phyloP scores from a whole-genome alignment of 1,140 invertebrate species.

The Brachionus paranguensis region DNA sequence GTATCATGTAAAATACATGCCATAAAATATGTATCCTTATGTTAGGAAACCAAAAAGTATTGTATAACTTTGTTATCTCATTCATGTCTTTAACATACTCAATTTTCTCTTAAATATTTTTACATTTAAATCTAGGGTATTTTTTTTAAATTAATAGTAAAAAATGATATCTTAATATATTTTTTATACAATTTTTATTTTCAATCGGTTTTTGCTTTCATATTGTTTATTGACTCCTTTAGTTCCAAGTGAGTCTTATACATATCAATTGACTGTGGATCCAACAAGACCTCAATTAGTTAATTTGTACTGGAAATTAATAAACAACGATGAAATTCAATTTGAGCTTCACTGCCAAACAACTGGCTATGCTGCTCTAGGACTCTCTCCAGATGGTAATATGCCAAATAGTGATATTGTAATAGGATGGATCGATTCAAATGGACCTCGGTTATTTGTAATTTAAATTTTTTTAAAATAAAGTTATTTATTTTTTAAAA shows the following conservation, averaged over 20 bases:
- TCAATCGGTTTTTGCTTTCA: neutral
- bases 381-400: conserved; percentile 68
- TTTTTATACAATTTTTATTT: neutral
- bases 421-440: conserved; percentile 49
- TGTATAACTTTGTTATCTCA: too few relatives aligned
- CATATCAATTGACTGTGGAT: neutral
- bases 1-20: too few relatives aligned
- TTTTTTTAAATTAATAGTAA: neutral
- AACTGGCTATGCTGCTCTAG: conserved; percentile 71
- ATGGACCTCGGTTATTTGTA: neutral
- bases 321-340: conserved; percentile 7
- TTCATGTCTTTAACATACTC: neutral
- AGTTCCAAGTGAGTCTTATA: conserved; percentile 3
- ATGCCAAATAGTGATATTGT: conserved; percentile 75
- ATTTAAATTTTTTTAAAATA: neutral
- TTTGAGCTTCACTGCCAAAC: conserved; percentile 54
- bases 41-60: too few relatives aligned
- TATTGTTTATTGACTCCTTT: neutral
- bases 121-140: too few relatives aligned
- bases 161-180: neutral
- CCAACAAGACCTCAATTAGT: neutral
- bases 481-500: neutral
- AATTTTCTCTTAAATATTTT: neutral
- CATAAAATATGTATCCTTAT: too few relatives aligned
- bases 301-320: conserved; percentile 11